Conservation (phyloP, 2,113 vertebrate genomes). For the Apus apus region DNA sequence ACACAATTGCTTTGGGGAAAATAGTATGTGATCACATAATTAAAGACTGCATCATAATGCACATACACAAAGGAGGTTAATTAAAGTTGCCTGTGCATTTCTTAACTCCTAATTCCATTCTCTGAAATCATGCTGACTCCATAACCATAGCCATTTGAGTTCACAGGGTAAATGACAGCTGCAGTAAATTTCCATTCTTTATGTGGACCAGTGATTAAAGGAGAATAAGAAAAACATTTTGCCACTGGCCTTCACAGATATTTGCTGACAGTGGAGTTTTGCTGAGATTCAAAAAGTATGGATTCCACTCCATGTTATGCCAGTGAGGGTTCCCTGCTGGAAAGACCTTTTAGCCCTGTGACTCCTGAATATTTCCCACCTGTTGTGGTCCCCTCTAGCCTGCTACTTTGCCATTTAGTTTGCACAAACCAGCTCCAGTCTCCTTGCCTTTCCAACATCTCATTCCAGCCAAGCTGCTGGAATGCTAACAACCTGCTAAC, state of each 20-base stretch:
- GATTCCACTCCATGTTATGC: neutral
- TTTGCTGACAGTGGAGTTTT: neutral
- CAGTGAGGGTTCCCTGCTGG: neutral
- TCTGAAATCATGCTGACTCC: constrained; percentile 52
- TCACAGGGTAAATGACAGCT: constrained; percentile 23
- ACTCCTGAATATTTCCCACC: neutral
- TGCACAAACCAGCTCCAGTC: neutral
- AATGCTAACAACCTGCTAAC: constrained; percentile 29
- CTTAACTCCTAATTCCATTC: constrained; percentile 59
- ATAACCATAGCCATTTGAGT: constrained; percentile 16
- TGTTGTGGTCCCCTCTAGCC: neutral
- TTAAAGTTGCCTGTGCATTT: constrained; percentile 64
- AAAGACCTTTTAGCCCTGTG: neutral
- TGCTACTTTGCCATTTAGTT: neutral
- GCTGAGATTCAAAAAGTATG: neutral
- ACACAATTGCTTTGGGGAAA: constrained; percentile 34
- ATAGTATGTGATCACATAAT: constrained; percentile 56
- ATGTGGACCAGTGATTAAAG: neutral
- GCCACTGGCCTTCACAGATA: neutral
- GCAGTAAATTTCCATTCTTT: constrained; percentile 39
- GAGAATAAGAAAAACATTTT: neutral
- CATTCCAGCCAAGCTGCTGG: neutral
- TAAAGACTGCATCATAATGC: constrained; percentile 59
- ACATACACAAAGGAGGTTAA: constrained; percentile 61
- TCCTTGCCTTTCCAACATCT: neutral